phyloP scores from a whole-genome alignment of 2,113 vertebrate species.

The Oophaga pumilio region DNA sequence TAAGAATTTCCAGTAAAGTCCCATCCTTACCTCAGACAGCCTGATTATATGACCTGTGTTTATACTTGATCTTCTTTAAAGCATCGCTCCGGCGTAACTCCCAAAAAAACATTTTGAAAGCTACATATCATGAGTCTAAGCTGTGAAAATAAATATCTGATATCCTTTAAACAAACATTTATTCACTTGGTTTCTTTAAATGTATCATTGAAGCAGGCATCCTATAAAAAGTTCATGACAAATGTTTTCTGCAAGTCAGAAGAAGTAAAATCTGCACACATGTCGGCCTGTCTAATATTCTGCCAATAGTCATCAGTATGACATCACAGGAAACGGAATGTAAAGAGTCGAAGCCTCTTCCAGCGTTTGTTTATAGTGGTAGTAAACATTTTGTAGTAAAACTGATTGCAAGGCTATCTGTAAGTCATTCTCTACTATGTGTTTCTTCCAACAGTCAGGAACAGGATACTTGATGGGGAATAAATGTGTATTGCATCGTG shows the following conservation, averaged over 20 bases:
- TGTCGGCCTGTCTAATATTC: conserved; percentile 40
- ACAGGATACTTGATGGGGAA: background rate
- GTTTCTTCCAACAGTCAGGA: conserved; percentile 20
- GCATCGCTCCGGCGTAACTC: conserved; percentile 11
- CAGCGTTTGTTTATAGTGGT: conserved; percentile 43
- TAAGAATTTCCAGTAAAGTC: conserved; percentile 48
- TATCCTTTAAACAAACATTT: conserved; percentile 49
- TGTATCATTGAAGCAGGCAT: conserved; percentile 19
- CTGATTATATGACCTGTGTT: conserved; percentile 46
- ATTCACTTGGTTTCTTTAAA: conserved; percentile 42
- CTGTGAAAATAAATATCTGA: conserved; percentile 32
- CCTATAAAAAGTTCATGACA: conserved; percentile 22
- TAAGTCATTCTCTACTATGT: conserved; percentile 30
- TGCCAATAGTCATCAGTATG: conserved; percentile 47
- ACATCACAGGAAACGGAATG: conserved; percentile 47
- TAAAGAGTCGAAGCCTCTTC: conserved; percentile 46
- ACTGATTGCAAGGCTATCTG: conserved; percentile 37
- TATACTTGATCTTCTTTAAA: conserved; percentile 26
- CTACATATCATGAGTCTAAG: background rate
- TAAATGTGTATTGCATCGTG: background rate
- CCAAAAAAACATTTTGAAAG: conserved; percentile 25
- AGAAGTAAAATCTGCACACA: conserved; percentile 43
- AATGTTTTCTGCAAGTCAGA: conserved; percentile 40
- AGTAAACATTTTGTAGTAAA: conserved; percentile 49
- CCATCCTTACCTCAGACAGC: conserved; percentile 49